Evolutionary conservation across 2,113 vertebrate species (phyloP).

Genomic region (Corythornis vintsioides): DNA sequence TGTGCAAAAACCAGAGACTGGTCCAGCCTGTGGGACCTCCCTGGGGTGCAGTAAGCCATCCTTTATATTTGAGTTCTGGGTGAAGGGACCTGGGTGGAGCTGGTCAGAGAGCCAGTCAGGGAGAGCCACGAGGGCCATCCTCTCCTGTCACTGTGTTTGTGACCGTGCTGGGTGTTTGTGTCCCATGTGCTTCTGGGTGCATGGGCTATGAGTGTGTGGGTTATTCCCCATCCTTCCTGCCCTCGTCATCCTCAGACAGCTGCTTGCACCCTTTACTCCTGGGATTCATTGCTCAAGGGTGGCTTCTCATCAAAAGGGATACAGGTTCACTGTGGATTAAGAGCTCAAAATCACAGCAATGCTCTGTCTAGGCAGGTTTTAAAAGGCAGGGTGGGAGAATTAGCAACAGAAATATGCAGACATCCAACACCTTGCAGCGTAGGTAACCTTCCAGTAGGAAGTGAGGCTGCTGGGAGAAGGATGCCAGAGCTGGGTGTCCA

Average conservation of each 20-base stretch:
- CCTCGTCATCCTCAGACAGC: background rate
- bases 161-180: no score
- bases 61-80: background rate
- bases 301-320: background rate
- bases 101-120: background rate
- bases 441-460: background rate
- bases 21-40: background rate
- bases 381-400: background rate
- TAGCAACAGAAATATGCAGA: background rate
- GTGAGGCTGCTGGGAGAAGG: background rate
- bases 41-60: background rate
- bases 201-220: background rate
- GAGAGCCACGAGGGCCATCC: accelerated
- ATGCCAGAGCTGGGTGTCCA: background rate
- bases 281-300: background rate
- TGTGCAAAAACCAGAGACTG: background rate
- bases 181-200: accelerated
- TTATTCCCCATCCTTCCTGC: background rate
- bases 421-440: background rate
- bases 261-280: background rate
- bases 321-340: background rate
- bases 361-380: background rate
- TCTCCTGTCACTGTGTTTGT: background rate
- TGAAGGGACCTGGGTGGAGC: background rate
- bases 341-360: background rate